Evolutionary conservation across 2,797 vertebrate genomes (phyloP).

Genomic region (Sternarchorhynchus goeldii): DNA sequence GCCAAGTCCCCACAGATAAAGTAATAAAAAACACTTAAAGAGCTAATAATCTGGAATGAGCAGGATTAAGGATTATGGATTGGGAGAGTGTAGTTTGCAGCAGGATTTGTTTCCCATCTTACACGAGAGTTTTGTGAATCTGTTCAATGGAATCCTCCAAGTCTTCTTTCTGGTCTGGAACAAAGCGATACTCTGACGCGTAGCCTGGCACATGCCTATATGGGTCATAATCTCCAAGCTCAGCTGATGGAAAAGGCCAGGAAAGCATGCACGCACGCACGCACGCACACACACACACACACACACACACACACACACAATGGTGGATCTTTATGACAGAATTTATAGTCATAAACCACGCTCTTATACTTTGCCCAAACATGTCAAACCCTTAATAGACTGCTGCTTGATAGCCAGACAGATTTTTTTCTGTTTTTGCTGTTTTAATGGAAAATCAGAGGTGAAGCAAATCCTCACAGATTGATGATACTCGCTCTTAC

Average conservation of each 20-base stretch:
- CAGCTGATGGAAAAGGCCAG: slow-evolving; percentile 67
- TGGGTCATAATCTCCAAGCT: slow-evolving; percentile 86
- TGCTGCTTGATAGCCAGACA: not conserved
- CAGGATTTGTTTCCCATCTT: slow-evolving; percentile 60
- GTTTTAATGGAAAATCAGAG: slow-evolving; percentile 11
- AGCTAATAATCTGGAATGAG: slow-evolving; percentile 19
- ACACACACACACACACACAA: not conserved
- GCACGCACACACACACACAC: slow-evolving; percentile 10
- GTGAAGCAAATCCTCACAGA: not conserved
- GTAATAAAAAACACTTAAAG: not conserved
- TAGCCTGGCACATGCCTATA: slow-evolving; percentile 81
- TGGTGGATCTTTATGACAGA: not conserved
- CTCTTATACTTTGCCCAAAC: not conserved
- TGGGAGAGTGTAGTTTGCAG: slow-evolving; percentile 1
- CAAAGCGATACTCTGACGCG: slow-evolving; percentile 85
- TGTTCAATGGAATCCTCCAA: slow-evolving; percentile 82
- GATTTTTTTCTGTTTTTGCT: not conserved
- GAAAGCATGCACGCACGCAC: not conserved
- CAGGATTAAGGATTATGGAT: slow-evolving; percentile 26
- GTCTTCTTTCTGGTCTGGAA: slow-evolving; percentile 87
- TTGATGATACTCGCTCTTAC: slow-evolving; percentile 67
- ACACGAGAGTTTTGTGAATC: slow-evolving; percentile 86
- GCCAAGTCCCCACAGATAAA: not conserved
- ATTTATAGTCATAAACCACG: not conserved
- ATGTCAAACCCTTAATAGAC: not conserved